Evolutionary conservation across 2,113 vertebrate species (phyloP).

Genomic region (Isichthys henryi): DNA sequence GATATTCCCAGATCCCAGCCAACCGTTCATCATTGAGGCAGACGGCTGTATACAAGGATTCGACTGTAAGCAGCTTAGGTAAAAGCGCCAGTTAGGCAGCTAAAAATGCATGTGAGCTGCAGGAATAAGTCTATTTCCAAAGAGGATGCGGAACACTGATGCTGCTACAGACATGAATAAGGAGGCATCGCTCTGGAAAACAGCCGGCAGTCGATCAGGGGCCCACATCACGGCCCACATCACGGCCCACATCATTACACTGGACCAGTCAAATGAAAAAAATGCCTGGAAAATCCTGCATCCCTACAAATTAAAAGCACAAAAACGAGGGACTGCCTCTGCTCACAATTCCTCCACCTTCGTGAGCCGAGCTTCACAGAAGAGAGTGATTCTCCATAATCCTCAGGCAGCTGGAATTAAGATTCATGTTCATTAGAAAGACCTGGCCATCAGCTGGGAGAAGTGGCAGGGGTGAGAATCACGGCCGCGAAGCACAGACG

Average conservation of each 20-base stretch:
- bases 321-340: not conserved
- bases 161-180: not conserved
- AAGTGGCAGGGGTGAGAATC: not conserved
- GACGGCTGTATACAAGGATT: not conserved
- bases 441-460: not conserved
- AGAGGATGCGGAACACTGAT: not conserved
- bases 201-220: not conserved
- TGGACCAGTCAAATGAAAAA: not conserved
- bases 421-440: not conserved
- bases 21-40: not conserved
- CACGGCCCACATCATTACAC: not conserved
- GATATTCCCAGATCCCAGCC: not conserved
- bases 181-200: not conserved
- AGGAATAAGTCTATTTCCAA: not conserved
- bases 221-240: not conserved
- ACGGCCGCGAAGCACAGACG: not conserved
- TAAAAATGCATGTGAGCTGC: not conserved
- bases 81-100: not conserved
- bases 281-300: not conserved
- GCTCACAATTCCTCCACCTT: not conserved
- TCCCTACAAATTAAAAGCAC: not conserved
- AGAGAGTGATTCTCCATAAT: not conserved
- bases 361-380: not conserved
- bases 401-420: not conserved
- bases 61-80: not conserved